A percentile compares a stretch with the other conserved stretches of the same genome.
Conservation (phyloP, 1,140 invertebrate species). For the Pectinophora gossypiella region DNA sequence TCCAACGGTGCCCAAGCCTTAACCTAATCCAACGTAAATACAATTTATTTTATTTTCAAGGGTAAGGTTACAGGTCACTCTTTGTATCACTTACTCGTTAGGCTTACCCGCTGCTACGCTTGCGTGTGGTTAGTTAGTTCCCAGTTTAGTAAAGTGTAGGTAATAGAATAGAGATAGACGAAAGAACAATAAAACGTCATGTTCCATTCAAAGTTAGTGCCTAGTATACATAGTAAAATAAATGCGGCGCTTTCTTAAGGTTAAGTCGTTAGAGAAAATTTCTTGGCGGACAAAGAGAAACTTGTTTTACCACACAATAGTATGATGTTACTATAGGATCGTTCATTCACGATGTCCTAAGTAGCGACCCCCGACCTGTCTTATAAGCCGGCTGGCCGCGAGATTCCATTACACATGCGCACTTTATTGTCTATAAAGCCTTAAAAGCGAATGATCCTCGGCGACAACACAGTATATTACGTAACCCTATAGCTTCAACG, state of each 20-base stretch:
- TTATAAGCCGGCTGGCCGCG: constrained; percentile 38
- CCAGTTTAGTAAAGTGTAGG: too few species aligned
- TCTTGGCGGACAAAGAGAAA: too few species aligned
- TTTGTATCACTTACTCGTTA: too few species aligned
- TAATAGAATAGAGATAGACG: too few species aligned
- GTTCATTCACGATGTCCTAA: constrained; percentile 29
- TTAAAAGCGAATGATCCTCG: constrained; percentile 45
- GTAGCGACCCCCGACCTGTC: constrained; percentile 41
- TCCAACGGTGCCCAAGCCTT: not conserved
- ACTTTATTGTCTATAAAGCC: constrained; percentile 57
- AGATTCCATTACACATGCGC: constrained; percentile 55
- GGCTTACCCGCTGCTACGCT: too few species aligned
- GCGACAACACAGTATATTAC: constrained; percentile 13
- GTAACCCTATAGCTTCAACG: not conserved
- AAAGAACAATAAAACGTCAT: too few species aligned
- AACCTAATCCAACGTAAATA: not conserved
- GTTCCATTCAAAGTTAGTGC: too few species aligned
- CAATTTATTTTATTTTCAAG: not conserved
- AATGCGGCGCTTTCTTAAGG: too few species aligned
- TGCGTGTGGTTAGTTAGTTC: too few species aligned
- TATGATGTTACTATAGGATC: not conserved
- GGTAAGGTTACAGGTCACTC: too few species aligned
- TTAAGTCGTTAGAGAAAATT: too few species aligned
- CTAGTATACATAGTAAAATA: too few species aligned
- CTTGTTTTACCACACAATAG: not conserved